These are phyloP conservation scores for Oxyscelio sp. DNA, from an alignment of 2,888 invertebrate species.

Conservation along the genomic window DNA sequence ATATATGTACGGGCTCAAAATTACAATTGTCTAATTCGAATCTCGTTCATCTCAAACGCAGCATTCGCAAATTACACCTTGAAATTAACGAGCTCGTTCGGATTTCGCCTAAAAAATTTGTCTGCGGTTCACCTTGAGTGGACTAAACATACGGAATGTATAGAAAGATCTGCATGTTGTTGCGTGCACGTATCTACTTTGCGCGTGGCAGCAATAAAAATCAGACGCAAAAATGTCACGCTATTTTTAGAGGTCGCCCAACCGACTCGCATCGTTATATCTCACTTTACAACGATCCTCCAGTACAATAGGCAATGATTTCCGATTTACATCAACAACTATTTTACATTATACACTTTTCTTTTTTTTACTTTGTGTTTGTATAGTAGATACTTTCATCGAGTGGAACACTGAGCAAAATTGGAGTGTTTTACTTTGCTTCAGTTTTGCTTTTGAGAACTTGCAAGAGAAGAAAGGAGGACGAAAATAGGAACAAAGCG, in stretches of 20 bases:
- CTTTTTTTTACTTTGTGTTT: background rate
- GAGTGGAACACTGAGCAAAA: conserved; percentile 29
- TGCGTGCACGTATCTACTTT: conserved; percentile 22
- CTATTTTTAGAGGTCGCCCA: conserved; percentile 60
- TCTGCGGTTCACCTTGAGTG: background rate
- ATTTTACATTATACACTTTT: conserved; percentile 2
- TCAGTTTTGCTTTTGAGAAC: too few species aligned
- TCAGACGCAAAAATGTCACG: conserved; percentile 21
- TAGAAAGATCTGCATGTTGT: conserved; percentile 39
- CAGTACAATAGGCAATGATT: conserved; percentile 29
- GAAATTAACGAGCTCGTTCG: conserved; percentile 7
- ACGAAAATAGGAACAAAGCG: too few species aligned
- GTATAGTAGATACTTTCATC: background rate
- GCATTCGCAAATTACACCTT: conserved; percentile 19
- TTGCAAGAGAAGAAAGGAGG: too few species aligned
- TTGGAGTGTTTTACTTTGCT: conserved; percentile 15
- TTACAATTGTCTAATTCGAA: conserved; percentile 14
- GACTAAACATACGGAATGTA: conserved; percentile 58
- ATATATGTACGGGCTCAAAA: too few species aligned
- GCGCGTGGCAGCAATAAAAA: conserved; percentile 28
- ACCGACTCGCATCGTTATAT: conserved; percentile 7
- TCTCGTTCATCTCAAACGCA: background rate
- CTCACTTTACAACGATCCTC: conserved; percentile 12
- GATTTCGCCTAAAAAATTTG: background rate
- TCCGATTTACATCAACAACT: conserved; percentile 30